Conservation (phyloP, 2,797 vertebrate genomes). For the Calcarius lapponicus region DNA sequence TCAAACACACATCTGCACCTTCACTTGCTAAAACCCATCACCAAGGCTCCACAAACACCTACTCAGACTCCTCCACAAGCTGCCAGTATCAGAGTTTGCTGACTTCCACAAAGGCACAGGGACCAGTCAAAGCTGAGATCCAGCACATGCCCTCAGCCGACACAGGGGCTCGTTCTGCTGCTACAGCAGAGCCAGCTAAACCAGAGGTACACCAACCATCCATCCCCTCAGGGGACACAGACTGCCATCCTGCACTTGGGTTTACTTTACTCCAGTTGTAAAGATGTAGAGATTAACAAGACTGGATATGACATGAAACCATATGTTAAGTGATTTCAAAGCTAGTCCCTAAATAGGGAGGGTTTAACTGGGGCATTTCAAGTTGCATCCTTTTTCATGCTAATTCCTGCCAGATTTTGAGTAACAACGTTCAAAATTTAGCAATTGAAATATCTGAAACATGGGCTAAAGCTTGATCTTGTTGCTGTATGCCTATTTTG, state of each 20-base stretch:
- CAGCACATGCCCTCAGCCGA: background rate
- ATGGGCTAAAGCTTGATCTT: background rate
- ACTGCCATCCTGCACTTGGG: background rate
- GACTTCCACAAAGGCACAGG: background rate
- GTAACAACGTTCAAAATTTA: background rate
- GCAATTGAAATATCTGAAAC: background rate
- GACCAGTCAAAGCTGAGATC: background rate
- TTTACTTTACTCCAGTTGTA: background rate
- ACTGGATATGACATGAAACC: background rate
- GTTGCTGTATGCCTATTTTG: background rate
- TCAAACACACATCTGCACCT: background rate
- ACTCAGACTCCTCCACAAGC: background rate
- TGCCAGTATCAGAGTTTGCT: background rate
- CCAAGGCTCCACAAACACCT: background rate
- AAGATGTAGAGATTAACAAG: background rate
- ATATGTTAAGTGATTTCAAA: background rate
- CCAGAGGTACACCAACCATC: background rate
- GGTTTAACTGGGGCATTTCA: background rate
- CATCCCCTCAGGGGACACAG: background rate
- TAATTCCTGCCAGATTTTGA: background rate
- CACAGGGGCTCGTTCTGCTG: background rate
- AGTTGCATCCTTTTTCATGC: background rate
- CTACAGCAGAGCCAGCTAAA: background rate
- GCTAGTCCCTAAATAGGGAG: background rate
- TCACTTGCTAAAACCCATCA: background rate